Evolutionary conservation across 2,113 vertebrate genomes (phyloP).

Genomic region (Sitta europaea): DNA sequence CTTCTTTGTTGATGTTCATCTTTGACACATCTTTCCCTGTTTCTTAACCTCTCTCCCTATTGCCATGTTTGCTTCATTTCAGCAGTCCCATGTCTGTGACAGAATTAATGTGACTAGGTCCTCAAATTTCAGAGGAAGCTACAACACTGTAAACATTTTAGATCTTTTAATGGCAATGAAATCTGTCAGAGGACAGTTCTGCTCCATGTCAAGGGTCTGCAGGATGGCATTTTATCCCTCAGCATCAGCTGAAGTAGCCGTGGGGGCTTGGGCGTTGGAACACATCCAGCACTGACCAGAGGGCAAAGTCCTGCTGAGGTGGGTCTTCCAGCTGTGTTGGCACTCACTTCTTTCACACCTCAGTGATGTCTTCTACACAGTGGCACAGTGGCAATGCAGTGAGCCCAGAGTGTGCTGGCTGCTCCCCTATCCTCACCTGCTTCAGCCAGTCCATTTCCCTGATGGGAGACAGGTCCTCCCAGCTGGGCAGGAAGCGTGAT

Average conservation of each 20-base stretch:
- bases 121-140: neutral
- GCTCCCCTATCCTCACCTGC: fast-evolving
- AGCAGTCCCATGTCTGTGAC: neutral
- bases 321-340: neutral
- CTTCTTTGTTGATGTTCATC: neutral
- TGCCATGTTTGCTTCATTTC: neutral
- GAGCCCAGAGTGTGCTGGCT: neutral
- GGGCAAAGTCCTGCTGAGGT: neutral
- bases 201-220: neutral
- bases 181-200: neutral
- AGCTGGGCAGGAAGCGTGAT: neutral
- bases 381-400: too few relatives aligned
- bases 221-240: neutral
- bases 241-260: fast-evolving
- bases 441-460: neutral
- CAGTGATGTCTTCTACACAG: neutral
- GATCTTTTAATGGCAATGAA: neutral
- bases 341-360: neutral
- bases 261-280: fast-evolving
- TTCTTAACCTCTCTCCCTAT: neutral
- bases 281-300: neutral
- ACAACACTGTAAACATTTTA: neutral
- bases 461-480: neutral
- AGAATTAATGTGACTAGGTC: neutral
- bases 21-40: neutral